These are phyloP conservation scores for Garra rufa DNA, from an alignment of 2,113 vertebrate genomes.

Conservation along the genomic window DNA sequence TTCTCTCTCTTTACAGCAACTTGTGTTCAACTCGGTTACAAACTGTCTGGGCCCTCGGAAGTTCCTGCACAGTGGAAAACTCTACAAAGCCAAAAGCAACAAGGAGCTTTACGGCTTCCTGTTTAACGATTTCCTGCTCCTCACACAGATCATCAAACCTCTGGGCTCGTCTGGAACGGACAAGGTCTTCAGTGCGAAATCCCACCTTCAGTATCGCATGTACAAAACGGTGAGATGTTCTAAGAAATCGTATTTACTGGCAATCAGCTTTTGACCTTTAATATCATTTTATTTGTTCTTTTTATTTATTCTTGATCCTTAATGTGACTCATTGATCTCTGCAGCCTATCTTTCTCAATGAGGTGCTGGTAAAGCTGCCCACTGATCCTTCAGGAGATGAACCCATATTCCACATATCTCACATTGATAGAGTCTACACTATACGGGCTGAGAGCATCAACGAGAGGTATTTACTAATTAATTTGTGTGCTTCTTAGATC, in stretches of 20 bases:
- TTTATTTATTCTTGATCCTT: no score
- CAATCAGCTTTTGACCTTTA: not conserved
- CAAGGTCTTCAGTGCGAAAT: constrained; percentile 97
- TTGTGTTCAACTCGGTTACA: constrained; percentile 98
- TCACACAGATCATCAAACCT: constrained; percentile 95
- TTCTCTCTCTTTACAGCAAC: constrained; percentile 82
- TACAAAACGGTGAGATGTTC: constrained; percentile 90
- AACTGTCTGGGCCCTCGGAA: constrained; percentile 98
- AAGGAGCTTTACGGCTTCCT: constrained; percentile 98
- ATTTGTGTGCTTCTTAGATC: not conserved
- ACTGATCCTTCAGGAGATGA: constrained; percentile 98
- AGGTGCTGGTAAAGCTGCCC: constrained; percentile 96
- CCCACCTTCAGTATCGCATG: constrained; percentile 98
- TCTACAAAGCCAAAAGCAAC: constrained; percentile 99
- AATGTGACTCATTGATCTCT: constrained; percentile 50
- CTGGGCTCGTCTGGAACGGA: constrained; percentile 89
- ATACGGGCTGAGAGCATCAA: constrained; percentile 96
- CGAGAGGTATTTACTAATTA: constrained; percentile 81
- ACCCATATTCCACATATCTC: constrained; percentile 97
- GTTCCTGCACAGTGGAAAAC: constrained; percentile 97
- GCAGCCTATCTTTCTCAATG: constrained; percentile 98
- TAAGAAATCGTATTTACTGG: not conserved
- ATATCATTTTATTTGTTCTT: not conserved
- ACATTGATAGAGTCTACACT: constrained; percentile 97
- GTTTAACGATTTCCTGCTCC: constrained; percentile 98